These are phyloP conservation scores for Colinus virginianus DNA, from an alignment of 2,113 vertebrate genomes.

Conservation along the genomic window DNA sequence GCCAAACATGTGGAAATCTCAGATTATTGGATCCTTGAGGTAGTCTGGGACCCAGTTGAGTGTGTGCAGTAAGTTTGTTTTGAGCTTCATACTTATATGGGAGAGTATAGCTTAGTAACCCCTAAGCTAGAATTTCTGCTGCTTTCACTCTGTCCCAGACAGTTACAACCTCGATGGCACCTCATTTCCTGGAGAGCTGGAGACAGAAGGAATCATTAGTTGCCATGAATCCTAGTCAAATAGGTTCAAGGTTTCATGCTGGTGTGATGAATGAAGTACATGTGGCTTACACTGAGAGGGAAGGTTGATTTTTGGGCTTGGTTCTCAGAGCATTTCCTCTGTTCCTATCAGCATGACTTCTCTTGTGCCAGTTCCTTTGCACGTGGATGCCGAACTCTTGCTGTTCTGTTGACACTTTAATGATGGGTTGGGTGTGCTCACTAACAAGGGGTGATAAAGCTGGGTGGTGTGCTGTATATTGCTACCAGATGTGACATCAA, in stretches of 20 bases:
- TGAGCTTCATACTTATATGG: neutral
- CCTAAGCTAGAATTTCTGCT: neutral
- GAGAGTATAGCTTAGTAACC: neutral
- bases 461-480: neutral
- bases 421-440: neutral
- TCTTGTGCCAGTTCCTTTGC: neutral
- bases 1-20: neutral
- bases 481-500: conserved; percentile 42
- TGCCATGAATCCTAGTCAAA: conserved; percentile 14
- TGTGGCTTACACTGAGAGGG: neutral
- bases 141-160: neutral
- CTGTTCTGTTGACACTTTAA: conserved; percentile 15
- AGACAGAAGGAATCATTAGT: neutral
- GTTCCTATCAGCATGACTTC: neutral
- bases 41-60: neutral
- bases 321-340: conserved; percentile 20
- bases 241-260: neutral
- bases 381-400: neutral
- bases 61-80: neutral
- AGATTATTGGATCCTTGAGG: neutral
- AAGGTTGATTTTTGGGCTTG: neutral
- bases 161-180: neutral
- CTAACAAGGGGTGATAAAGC: conserved; percentile 20
- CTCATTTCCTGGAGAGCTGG: neutral
- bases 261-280: neutral